Base-by-base conservation (phyloP, 1,140 invertebrate species). In the Pissodes strobi region DNA sequence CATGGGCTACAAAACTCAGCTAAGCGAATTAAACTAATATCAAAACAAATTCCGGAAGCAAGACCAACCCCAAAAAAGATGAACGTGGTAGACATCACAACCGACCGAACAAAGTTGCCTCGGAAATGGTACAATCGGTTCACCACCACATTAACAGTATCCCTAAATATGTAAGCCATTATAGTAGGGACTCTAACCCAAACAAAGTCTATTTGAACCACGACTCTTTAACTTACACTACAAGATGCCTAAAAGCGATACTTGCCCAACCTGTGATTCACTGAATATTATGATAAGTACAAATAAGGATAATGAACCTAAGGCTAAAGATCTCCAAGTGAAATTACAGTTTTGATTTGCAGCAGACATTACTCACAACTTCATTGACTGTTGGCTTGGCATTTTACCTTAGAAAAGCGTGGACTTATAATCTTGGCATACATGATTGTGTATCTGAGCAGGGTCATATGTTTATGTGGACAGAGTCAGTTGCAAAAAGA, bases 381-480 rank as follows among this genome's bases (percentile, higher is more conserved):
- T 17, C 4, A 3, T 13, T 49, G 12, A 49, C 10, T 18, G 46
- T 18, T 18, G 17, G 21, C 5, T 19, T 19, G 9, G 46, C 17
- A 13, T 49, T 49, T 13, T 49, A 49, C 21, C 13, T 17, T 9
- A 2, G 46, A 9, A 49, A 49, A 21, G 19, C 19, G 9, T 49
- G 46, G 46, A 17, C 56, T 12, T 65, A 65, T 18, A 65, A 60
- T 51, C 3, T 65, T 9, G 46, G 56, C n/a, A 41, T 65, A 27
- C 56, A 60, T 43, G 56, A 65, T 10, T 58, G 63, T 64, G 41
- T n/a, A 25, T 39, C 22, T 30, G 56, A 23, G n/a, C 30, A 46
- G 25, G 55, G 55, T 3, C 23, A 43, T 17, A 65, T 63, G 56
- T 65, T 21, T 51, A 46, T 65, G 46, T 65, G 63, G 63, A 59